These are phyloP conservation scores for Apteryx mantelli DNA, from an alignment of 2,113 vertebrate genomes.

Conservation along the genomic window DNA sequence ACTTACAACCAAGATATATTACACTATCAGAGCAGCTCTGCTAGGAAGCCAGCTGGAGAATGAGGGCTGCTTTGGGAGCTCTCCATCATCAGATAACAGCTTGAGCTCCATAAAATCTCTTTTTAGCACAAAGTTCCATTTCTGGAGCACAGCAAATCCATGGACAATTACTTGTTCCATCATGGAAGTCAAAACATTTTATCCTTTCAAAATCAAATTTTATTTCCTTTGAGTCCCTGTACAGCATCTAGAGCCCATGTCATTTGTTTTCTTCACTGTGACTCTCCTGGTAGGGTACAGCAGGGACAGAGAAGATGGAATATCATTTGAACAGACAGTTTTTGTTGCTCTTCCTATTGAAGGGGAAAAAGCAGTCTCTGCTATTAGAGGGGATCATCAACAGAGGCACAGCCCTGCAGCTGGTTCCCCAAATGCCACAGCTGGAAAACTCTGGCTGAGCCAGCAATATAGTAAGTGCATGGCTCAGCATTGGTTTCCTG, in stretches of 20 bases:
- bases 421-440: neutral
- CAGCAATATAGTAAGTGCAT: neutral
- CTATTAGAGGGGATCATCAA: neutral
- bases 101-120: slow-evolving; percentile 51
- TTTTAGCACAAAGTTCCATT: slow-evolving; percentile 63
- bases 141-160: slow-evolving; percentile 61
- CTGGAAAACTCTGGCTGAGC: neutral
- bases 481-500: neutral
- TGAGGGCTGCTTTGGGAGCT: slow-evolving; percentile 49
- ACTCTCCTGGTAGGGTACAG: neutral
- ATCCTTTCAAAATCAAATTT: slow-evolving; percentile 56
- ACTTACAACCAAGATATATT: slow-evolving; percentile 42
- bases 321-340: neutral
- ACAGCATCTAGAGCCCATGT: slow-evolving; percentile 9
- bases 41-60: slow-evolving; percentile 58
- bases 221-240: slow-evolving; percentile 23
- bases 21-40: slow-evolving; percentile 24
- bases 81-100: slow-evolving; percentile 61
- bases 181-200: slow-evolving; percentile 66
- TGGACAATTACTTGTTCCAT: slow-evolving; percentile 61
- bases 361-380: neutral
- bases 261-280: slow-evolving; percentile 32
- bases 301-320: neutral
- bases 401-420: neutral
- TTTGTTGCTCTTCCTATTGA: neutral